phyloP scores from a whole-genome alignment of 2,888 invertebrate species.

The Electrophaes corylata region DNA sequence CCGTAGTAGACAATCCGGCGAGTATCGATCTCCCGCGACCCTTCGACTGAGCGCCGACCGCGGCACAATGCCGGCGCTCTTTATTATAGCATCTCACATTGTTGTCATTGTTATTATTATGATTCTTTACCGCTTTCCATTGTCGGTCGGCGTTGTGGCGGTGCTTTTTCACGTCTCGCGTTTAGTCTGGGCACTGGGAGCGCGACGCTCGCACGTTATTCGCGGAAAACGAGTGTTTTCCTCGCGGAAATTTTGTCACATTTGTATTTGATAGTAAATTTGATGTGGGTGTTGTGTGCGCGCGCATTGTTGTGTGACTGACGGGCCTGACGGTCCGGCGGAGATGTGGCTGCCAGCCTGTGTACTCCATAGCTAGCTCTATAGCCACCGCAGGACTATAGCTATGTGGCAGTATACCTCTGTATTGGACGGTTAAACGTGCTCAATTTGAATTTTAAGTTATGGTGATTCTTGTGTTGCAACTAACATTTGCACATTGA shows the following conservation, averaged over 20 bases:
- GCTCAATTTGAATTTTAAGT: slow-evolving; percentile 22
- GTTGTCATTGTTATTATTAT: slow-evolving; percentile 85
- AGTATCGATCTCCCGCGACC: slow-evolving; percentile 82
- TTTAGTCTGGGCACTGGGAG: slow-evolving; percentile 83
- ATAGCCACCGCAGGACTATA: slow-evolving; percentile 18
- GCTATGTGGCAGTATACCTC: slow-evolving; percentile 7
- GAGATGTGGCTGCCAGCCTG: slow-evolving; percentile 34
- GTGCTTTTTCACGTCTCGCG: slow-evolving; percentile 84
- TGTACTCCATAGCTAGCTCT: slow-evolving; percentile 25
- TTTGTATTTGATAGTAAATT: slow-evolving; percentile 49
- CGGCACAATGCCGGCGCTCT: slow-evolving; percentile 83
- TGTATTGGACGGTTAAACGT: slow-evolving; percentile 18
- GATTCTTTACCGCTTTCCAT: slow-evolving; percentile 85
- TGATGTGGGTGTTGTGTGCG: slow-evolving; percentile 62
- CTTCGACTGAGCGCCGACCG: slow-evolving; percentile 81
- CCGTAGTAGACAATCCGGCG: slow-evolving; percentile 76
- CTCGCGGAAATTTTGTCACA: slow-evolving; percentile 71
- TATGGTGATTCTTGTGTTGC: slow-evolving; percentile 14
- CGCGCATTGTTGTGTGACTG: slow-evolving; percentile 55
- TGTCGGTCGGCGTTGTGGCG: slow-evolving; percentile 83
- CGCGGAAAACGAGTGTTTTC: slow-evolving; percentile 80
- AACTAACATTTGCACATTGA: no score
- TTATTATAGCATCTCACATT: slow-evolving; percentile 85
- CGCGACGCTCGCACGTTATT: slow-evolving; percentile 82
- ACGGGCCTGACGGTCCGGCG: slow-evolving; percentile 34